These are phyloP conservation scores for Lampropteryx suffumata DNA, from an alignment of 2,888 invertebrate species.

Conservation along the genomic window DNA sequence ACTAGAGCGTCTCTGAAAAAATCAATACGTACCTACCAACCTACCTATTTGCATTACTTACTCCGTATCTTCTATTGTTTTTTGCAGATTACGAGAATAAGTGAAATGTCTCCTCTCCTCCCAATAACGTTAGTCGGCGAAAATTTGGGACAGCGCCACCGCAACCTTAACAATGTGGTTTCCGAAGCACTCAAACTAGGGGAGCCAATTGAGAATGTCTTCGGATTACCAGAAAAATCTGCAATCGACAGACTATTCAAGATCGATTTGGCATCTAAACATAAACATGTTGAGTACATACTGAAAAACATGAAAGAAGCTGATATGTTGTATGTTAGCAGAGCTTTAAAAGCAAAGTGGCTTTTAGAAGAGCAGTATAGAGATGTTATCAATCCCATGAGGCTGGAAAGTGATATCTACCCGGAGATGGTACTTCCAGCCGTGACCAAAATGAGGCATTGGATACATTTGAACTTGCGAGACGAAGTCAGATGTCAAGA, in stretches of 20 bases:
- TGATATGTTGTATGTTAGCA: slow-evolving; percentile 37
- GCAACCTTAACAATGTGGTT: not conserved
- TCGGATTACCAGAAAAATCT: slow-evolving; percentile 2
- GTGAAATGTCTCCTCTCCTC: not conserved
- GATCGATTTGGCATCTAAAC: slow-evolving; percentile 26
- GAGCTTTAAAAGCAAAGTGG: slow-evolving; percentile 37
- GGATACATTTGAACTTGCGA: slow-evolving; percentile 32
- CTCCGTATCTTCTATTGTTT: too few species aligned
- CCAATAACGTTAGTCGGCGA: not conserved
- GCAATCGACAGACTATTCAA: slow-evolving; percentile 4
- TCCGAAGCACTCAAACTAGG: not conserved
- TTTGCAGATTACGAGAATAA: not conserved
- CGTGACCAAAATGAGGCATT: slow-evolving; percentile 34
- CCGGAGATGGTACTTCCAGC: slow-evolving; percentile 36
- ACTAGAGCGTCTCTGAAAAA: too few species aligned
- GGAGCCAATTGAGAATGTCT: not conserved
- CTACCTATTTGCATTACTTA: too few species aligned
- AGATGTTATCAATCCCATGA: slow-evolving; percentile 31
- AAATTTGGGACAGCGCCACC: slow-evolving; percentile 2
- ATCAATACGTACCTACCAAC: too few species aligned
- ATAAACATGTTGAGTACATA: slow-evolving; percentile 27
- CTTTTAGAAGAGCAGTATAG: slow-evolving; percentile 27
- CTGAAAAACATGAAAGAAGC: slow-evolving; percentile 29
- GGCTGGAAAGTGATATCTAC: slow-evolving; percentile 33
- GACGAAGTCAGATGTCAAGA: slow-evolving; percentile 46